These are phyloP conservation scores for Drosophila lowei DNA, from an alignment of 1,140 invertebrate genomes.

Conservation along the genomic window DNA sequence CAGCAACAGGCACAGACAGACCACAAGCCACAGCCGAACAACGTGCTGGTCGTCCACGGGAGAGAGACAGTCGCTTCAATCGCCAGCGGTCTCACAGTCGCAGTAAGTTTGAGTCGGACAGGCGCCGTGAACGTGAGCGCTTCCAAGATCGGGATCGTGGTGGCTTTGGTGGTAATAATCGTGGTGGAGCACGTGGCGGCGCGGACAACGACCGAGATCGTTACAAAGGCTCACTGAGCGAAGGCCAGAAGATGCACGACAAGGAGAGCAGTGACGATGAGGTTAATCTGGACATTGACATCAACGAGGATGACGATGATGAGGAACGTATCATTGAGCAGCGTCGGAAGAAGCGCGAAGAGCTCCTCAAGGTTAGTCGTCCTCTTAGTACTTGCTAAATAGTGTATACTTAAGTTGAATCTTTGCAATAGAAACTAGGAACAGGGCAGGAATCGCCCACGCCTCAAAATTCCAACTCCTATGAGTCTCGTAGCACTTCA, in stretches of 20 bases:
- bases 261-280: conserved; percentile 87
- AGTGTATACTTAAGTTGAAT: neutral
- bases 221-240: conserved; percentile 89
- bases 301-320: conserved; percentile 96
- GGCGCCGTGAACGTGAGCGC: conserved; percentile 65
- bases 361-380: conserved; percentile 89
- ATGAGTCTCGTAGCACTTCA: conserved; percentile 60
- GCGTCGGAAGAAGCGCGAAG: conserved; percentile 94
- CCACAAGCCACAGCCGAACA: conserved; percentile 10
- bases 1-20: conserved; percentile 40
- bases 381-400: neutral
- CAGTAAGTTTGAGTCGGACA: conserved; percentile 79
- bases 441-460: conserved; percentile 52
- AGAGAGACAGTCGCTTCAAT: conserved; percentile 67
- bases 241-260: conserved; percentile 88
- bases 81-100: conserved; percentile 76
- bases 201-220: conserved; percentile 80
- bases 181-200: conserved; percentile 72
- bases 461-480: conserved; percentile 65
- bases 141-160: conserved; percentile 59
- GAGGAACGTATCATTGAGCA: conserved; percentile 97
- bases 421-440: conserved; percentile 54
- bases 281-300: conserved; percentile 88
- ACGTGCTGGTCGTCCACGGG: conserved; percentile 60
- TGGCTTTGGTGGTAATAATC: conserved; percentile 51